phyloP scores from a whole-genome alignment of 2,797 vertebrate species.

The Pantherophis vulpinus region DNA sequence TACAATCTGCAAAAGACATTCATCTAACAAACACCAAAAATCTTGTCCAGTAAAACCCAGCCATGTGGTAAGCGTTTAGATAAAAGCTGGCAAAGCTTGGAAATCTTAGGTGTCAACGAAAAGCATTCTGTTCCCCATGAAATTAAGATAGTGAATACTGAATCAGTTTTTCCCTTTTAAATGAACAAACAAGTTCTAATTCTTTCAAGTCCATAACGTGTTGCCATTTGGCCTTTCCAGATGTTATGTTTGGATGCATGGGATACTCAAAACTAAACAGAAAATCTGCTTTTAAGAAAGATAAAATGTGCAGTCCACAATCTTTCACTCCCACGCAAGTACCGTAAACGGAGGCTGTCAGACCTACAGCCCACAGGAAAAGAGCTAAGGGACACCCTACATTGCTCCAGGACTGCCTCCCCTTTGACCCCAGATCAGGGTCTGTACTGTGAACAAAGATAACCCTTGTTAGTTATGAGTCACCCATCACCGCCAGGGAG shows the following conservation, averaged over 20 bases:
- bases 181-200: background rate
- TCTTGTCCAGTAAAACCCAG: background rate
- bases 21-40: background rate
- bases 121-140: background rate
- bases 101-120: background rate
- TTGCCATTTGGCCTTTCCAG: constrained; percentile 6
- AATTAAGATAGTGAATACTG: background rate
- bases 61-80: background rate
- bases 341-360: constrained; percentile 7
- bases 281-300: background rate
- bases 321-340: constrained; percentile 10
- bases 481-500: background rate
- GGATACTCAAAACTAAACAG: background rate
- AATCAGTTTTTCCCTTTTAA: background rate
- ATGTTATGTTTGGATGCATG: constrained; percentile 20
- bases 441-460: constrained; percentile 27
- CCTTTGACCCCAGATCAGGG: background rate
- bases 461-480: constrained; percentile 28
- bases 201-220: background rate
- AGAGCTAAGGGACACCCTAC: constrained; percentile 2
- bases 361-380: constrained; percentile 17
- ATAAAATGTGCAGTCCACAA: background rate
- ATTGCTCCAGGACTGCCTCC: background rate
- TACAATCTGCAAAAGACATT: background rate
- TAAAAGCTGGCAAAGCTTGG: background rate